These are phyloP conservation scores for Gobionotothen gibberifrons DNA, from an alignment of 2,797 vertebrate species.

Conservation along the genomic window DNA sequence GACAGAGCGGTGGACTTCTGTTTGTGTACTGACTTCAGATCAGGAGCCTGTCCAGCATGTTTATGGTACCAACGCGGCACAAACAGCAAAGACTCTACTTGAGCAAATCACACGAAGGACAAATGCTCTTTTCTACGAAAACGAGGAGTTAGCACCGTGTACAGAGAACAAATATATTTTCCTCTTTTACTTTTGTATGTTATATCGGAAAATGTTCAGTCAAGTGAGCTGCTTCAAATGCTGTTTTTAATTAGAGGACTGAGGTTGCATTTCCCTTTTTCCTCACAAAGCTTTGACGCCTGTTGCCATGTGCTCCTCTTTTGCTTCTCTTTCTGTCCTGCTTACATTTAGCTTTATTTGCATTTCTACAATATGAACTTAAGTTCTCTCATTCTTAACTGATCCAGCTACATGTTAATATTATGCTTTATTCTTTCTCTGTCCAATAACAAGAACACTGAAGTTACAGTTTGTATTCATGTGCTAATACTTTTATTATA, in stretches of 20 bases:
- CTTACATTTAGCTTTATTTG: conserved; percentile 19
- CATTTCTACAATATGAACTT: conserved; percentile 24
- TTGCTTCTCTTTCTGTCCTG: conserved; percentile 46
- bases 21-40: conserved; percentile 46
- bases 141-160: conserved; percentile 85
- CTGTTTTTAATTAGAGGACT: conserved; percentile 85
- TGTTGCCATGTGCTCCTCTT: conserved; percentile 69
- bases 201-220: conserved; percentile 80
- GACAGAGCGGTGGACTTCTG: conserved; percentile 45
- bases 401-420: conserved; percentile 25
- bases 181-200: conserved; percentile 98
- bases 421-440: conserved; percentile 60
- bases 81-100: conserved; percentile 67
- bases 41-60: conserved; percentile 50
- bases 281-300: conserved; percentile 68
- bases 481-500: conserved; percentile 80
- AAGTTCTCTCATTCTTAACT: conserved; percentile 17
- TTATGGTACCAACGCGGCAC: conserved; percentile 76
- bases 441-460: conserved; percentile 69
- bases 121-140: conserved; percentile 80
- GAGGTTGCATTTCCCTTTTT: conserved; percentile 60
- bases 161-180: conserved; percentile 99
- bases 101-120: conserved; percentile 67
- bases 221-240: conserved; percentile 86
- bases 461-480: conserved; percentile 72